A percentile compares a stretch with the other conserved stretches of the same genome.
Evolutionary conservation across 2,797 vertebrate species (phyloP).

Genomic region (Kryptopterus vitreolus): DNA sequence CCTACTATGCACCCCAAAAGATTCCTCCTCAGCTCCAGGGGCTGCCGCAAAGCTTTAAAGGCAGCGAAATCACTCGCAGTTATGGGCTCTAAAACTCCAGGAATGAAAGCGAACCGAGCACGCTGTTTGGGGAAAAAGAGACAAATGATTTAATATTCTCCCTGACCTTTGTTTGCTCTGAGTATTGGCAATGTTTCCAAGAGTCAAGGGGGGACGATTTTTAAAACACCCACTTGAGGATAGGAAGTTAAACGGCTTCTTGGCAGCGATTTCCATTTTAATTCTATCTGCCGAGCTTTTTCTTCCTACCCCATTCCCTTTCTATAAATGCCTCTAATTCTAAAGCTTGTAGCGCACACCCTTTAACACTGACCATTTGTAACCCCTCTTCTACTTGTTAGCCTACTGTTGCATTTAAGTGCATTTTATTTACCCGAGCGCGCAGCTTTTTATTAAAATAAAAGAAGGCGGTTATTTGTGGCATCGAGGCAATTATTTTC

Average conservation of each 20-base stretch:
- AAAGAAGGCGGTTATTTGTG: slow-evolving; percentile 14
- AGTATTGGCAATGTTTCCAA: slow-evolving; percentile 58
- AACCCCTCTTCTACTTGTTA: slow-evolving; percentile 41
- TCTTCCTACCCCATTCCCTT: slow-evolving; percentile 17
- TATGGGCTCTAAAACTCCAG: slow-evolving; percentile 36
- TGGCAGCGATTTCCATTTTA: slow-evolving; percentile 54
- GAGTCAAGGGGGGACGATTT: slow-evolving; percentile 55
- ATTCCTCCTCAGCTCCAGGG: slow-evolving; percentile 34
- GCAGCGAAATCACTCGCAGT: slow-evolving; percentile 44
- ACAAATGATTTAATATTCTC: slow-evolving; percentile 62
- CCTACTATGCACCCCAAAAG: slow-evolving; percentile 40
- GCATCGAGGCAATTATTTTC: slow-evolving; percentile 35
- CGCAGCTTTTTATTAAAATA: slow-evolving; percentile 22
- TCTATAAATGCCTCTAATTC: slow-evolving; percentile 37
- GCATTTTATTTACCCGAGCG: slow-evolving; percentile 43
- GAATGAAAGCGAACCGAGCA: slow-evolving; percentile 40
- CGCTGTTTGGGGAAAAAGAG: slow-evolving; percentile 47
- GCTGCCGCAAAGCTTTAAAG: slow-evolving; percentile 51
- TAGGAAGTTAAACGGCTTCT: slow-evolving; percentile 57
- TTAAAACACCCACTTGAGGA: slow-evolving; percentile 58
- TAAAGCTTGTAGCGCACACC: slow-evolving; percentile 39
- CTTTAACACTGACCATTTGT: slow-evolving; percentile 46
- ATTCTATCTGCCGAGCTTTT: slow-evolving; percentile 42
- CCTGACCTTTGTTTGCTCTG: slow-evolving; percentile 63
- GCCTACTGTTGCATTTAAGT: slow-evolving; percentile 35